These are phyloP conservation scores for Liparis tanakae DNA, from an alignment of 2,797 vertebrate species.

Conservation along the genomic window DNA sequence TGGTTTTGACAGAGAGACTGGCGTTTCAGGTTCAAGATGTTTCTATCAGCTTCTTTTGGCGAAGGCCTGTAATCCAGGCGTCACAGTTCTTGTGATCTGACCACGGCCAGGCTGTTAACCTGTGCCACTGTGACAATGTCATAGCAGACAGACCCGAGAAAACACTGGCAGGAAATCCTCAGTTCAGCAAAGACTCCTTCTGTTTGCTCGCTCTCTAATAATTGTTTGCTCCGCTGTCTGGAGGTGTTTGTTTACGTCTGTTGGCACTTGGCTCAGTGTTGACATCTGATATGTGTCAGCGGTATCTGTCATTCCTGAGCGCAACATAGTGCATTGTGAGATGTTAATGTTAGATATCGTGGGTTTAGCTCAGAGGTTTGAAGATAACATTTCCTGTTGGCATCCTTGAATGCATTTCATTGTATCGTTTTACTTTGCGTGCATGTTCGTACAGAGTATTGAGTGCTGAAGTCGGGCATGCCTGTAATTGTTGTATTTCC, in stretches of 20 bases:
- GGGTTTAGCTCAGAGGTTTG: slow-evolving; percentile 13
- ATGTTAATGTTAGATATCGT: slow-evolving; percentile 16
- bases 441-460: slow-evolving; percentile 15
- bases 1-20: slow-evolving; percentile 41
- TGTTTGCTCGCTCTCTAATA: slow-evolving; percentile 40
- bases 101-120: slow-evolving; percentile 57
- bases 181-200: slow-evolving; percentile 35
- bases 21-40: slow-evolving; percentile 59
- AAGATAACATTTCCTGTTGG: slow-evolving; percentile 8
- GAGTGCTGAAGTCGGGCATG: background rate
- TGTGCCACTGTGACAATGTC: slow-evolving; percentile 34
- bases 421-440: slow-evolving; percentile 21
- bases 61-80: slow-evolving; percentile 64
- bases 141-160: slow-evolving; percentile 39
- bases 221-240: slow-evolving; percentile 57
- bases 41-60: slow-evolving; percentile 77
- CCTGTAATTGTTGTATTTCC: background rate
- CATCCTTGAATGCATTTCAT: background rate
- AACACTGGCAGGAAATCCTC: slow-evolving; percentile 47
- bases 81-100: slow-evolving; percentile 59
- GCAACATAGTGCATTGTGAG: slow-evolving; percentile 13
- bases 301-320: slow-evolving; percentile 18
- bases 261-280: slow-evolving; percentile 56
- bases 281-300: slow-evolving; percentile 35
- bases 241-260: slow-evolving; percentile 59